These are phyloP conservation scores for Cyclargus thomasi DNA, from an alignment of 1,140 invertebrate genomes.

Conservation along the genomic window DNA sequence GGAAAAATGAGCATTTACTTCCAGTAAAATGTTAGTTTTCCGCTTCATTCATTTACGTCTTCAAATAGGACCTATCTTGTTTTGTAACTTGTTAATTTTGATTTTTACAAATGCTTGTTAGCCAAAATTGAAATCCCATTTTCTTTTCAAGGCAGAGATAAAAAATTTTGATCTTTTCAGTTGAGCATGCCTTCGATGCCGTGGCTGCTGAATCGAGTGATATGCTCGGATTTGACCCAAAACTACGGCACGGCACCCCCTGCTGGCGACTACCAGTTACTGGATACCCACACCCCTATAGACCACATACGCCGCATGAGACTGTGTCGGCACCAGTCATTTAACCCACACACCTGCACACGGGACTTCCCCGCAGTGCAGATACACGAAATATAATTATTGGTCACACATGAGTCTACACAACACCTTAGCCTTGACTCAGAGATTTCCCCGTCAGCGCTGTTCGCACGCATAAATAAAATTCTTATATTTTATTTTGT, in stretches of 20 bases:
- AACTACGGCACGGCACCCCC: slow-evolving; percentile 62
- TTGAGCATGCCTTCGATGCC: slow-evolving; percentile 47
- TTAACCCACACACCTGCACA: slow-evolving; percentile 52
- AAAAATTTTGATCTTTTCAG: slow-evolving; percentile 30
- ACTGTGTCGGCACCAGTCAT: slow-evolving; percentile 54
- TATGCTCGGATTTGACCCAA: slow-evolving; percentile 59
- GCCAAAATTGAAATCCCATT: too few relatives aligned
- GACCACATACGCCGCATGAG: slow-evolving; percentile 57
- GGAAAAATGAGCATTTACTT: too few relatives aligned
- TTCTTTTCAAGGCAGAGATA: too few relatives aligned
- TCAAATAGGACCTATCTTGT: too few relatives aligned
- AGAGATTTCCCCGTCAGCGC: too few relatives aligned
- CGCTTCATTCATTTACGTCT: too few relatives aligned
- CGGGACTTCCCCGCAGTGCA: slow-evolving; percentile 46
- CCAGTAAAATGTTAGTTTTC: too few relatives aligned
- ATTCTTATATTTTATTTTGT: slow-evolving; percentile 20
- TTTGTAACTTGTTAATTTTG: too few relatives aligned
- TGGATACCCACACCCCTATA: slow-evolving; percentile 64
- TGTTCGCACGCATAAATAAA: slow-evolving; percentile 22
- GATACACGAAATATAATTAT: neutral
- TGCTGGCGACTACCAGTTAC: slow-evolving; percentile 54
- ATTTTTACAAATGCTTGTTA: too few relatives aligned
- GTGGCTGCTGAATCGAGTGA: slow-evolving; percentile 57
- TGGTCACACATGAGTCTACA: too few relatives aligned
- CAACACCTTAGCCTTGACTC: too few relatives aligned